phyloP scores from a whole-genome alignment of 2,888 invertebrate genomes.

The Axea sp. region DNA sequence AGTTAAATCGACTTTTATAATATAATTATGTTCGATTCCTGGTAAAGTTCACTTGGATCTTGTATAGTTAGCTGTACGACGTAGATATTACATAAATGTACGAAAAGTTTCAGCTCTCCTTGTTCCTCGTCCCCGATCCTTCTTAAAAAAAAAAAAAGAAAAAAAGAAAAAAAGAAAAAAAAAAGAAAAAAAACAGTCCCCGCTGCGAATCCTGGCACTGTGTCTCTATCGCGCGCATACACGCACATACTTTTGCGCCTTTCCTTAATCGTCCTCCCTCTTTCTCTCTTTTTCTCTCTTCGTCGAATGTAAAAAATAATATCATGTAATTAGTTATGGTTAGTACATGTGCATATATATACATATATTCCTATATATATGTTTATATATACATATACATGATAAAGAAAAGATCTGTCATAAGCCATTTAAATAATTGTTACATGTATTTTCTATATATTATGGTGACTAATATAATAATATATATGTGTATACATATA shows the following conservation, averaged over 20 bases:
- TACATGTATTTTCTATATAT: conserved; percentile 79
- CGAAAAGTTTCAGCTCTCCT: conserved; percentile 67
- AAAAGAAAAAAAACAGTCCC: too few species aligned
- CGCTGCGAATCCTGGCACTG: conserved; percentile 47
- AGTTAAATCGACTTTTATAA: conserved; percentile 71
- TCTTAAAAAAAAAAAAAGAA: conserved; percentile 2
- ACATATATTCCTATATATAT: conserved; percentile 63
- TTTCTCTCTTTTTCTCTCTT: conserved; percentile 66
- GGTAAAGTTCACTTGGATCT: conserved; percentile 69
- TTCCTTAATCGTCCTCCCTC: conserved; percentile 59
- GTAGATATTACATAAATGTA: conserved; percentile 72
- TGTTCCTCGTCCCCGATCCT: conserved; percentile 41
- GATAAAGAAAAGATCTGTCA: conserved; percentile 70
- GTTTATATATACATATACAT: conserved; percentile 66
- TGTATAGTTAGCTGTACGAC: conserved; percentile 68
- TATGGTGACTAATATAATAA: conserved; percentile 74
- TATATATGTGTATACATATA: conserved; percentile 11
- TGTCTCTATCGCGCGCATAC: conserved; percentile 53
- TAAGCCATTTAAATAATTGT: conserved; percentile 79
- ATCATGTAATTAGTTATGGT: conserved; percentile 76
- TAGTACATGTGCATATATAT: conserved; percentile 65
- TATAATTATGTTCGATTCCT: conserved; percentile 70
- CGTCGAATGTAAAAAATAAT: conserved; percentile 73
- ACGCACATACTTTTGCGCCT: conserved; percentile 45
- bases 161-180: too few species aligned